Conservation (phyloP, 2,113 vertebrate species). For the Sigmodon hispidus region DNA sequence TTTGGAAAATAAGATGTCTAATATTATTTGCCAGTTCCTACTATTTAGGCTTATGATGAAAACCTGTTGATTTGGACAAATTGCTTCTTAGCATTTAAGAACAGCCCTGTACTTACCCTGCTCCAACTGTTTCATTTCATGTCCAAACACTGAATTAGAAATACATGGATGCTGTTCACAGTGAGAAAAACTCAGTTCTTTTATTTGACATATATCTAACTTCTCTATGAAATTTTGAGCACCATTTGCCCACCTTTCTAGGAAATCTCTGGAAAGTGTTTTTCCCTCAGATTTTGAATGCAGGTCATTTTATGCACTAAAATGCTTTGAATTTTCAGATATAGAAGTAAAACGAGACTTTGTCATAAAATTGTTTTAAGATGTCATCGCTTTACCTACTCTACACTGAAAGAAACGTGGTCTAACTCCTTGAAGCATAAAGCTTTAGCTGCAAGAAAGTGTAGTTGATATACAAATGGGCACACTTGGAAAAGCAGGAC, state of each 20-base stretch:
- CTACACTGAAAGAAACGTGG: background rate
- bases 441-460: background rate
- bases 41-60: background rate
- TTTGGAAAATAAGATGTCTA: background rate
- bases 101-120: background rate
- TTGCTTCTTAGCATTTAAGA: background rate
- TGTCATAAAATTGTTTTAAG: background rate
- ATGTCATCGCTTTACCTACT: background rate
- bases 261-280: background rate
- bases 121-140: background rate
- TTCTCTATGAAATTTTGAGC: conserved; percentile 26
- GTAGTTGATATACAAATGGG: background rate
- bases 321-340: background rate
- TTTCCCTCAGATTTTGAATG: background rate
- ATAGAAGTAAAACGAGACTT: conserved; percentile 20
- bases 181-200: conserved; percentile 12
- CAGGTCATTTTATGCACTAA: background rate
- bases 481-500: background rate
- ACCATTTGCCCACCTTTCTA: background rate
- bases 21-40: background rate
- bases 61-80: background rate
- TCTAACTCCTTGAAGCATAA: background rate
- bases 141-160: background rate
- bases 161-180: background rate
- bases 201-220: background rate